Evolutionary conservation across 2,888 invertebrate species (phyloP).

Genomic region (Drosophila maculinotata): DNA sequence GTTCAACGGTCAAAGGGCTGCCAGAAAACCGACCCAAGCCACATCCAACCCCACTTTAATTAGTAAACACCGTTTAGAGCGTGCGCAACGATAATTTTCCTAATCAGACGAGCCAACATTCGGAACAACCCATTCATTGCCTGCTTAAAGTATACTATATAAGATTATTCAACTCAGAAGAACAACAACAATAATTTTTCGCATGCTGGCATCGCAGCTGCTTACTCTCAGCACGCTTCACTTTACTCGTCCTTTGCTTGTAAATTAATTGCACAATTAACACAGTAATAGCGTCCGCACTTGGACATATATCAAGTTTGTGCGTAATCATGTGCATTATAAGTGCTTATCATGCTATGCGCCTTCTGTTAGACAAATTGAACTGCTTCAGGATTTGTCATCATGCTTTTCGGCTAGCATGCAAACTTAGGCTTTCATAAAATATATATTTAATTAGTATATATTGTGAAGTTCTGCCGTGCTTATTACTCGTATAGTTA

Average conservation of each 20-base stretch:
- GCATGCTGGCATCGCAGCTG: constrained; percentile 6
- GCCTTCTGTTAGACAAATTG: constrained; percentile 29
- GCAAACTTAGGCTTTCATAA: not conserved
- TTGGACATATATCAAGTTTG: constrained; percentile 41
- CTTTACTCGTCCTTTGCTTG: not conserved
- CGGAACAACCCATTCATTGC: constrained; percentile 3
- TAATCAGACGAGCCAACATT: constrained; percentile 16
- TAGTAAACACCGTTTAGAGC: constrained; percentile 48
- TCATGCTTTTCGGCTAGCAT: not conserved
- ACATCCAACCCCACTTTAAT: constrained; percentile 36
- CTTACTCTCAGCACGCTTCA: not conserved
- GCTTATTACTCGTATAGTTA: too few species aligned
- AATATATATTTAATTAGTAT: too few species aligned
- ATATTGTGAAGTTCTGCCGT: too few species aligned
- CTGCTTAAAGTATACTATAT: constrained; percentile 4
- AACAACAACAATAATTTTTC: constrained; percentile 13
- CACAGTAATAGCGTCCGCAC: constrained; percentile 35
- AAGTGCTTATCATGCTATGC: constrained; percentile 15
- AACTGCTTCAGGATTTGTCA: constrained; percentile 14
- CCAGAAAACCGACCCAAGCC: not conserved
- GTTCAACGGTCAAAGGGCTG: constrained; percentile 37
- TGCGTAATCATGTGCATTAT: constrained; percentile 32
- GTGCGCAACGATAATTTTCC: constrained; percentile 47
- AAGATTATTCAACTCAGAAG: constrained; percentile 8
- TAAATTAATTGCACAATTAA: constrained; percentile 68